These are phyloP conservation scores for Antheraea pernyi DNA, from an alignment of 1,140 invertebrate genomes.

Conservation along the genomic window DNA sequence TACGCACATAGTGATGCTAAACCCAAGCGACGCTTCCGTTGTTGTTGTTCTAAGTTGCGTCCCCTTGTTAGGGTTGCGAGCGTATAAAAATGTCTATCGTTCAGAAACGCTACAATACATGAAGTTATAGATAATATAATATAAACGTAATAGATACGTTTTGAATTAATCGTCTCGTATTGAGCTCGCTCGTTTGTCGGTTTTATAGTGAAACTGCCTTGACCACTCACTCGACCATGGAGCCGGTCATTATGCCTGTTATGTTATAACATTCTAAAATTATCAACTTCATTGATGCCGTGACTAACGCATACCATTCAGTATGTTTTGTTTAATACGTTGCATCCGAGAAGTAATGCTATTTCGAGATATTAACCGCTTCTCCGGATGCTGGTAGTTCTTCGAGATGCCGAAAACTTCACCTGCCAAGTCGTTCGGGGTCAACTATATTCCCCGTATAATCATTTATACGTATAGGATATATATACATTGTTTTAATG, in stretches of 20 bases:
- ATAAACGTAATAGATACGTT: neutral
- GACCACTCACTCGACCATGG: conserved; percentile 1
- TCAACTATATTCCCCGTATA: too few relatives aligned
- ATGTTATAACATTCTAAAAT: conserved; percentile 4
- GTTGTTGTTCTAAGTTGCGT: too few relatives aligned
- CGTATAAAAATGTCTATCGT: too few relatives aligned
- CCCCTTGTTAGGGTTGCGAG: too few relatives aligned
- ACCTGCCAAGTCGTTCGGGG: neutral
- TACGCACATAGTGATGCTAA: too few relatives aligned
- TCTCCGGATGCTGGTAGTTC: neutral
- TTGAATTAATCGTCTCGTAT: neutral
- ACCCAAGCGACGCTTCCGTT: too few relatives aligned
- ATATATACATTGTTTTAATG: too few relatives aligned
- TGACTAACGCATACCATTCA: conserved; percentile 4
- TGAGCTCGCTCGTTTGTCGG: neutral
- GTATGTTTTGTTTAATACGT: neutral
- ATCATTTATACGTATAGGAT: too few relatives aligned
- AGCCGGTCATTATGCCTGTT: neutral
- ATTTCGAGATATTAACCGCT: neutral
- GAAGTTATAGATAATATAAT: neutral
- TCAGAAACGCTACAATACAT: too few relatives aligned
- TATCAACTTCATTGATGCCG: conserved; percentile 1
- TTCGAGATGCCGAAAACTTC: neutral
- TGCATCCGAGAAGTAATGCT: neutral
- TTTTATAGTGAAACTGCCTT: neutral